Percentiles rank a stretch among this genome's conserved stretches.
Conservation (phyloP, 1,140 invertebrate genomes). For the Battus philenor region DNA sequence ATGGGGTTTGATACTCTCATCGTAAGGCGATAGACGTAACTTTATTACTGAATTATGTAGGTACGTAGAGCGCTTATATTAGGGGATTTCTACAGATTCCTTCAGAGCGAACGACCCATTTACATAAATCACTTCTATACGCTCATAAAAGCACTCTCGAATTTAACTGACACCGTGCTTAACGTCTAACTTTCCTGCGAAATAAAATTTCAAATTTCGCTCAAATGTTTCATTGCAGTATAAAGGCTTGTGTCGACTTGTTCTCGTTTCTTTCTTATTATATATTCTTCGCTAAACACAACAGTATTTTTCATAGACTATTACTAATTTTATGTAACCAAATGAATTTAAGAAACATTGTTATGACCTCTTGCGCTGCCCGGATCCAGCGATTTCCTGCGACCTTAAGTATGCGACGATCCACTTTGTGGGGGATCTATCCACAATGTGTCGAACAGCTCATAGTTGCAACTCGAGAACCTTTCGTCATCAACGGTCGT, state of each 20-base stretch:
- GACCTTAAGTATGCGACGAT: too few species aligned
- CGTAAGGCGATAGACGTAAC: constrained; percentile 15
- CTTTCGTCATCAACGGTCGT: too few species aligned
- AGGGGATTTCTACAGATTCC: constrained; percentile 16
- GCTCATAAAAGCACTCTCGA: constrained; percentile 33
- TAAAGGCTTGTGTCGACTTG: constrained; percentile 10
- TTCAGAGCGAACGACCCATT: constrained; percentile 26
- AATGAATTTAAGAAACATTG: too few species aligned
- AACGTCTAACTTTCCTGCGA: constrained; percentile 29
- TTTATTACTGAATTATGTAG: constrained; percentile 13
- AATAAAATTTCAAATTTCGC: constrained; percentile 44
- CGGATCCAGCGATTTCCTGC: too few species aligned
- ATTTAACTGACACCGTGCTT: constrained; percentile 24
- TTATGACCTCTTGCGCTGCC: too few species aligned
- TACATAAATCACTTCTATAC: constrained; percentile 40
- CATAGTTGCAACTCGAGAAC: too few species aligned
- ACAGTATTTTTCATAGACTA: too few species aligned
- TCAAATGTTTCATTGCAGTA: constrained; percentile 32
- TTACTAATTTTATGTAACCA: too few species aligned
- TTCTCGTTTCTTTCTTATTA: too few species aligned
- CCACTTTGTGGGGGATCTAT: too few species aligned
- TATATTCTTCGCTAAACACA: too few species aligned
- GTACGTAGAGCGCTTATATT: constrained; percentile 15
- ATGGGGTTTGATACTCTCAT: constrained; percentile 11
- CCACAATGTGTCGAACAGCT: too few species aligned